Conservation (phyloP, 2,113 vertebrate species). For the Microtus richardsoni region DNA sequence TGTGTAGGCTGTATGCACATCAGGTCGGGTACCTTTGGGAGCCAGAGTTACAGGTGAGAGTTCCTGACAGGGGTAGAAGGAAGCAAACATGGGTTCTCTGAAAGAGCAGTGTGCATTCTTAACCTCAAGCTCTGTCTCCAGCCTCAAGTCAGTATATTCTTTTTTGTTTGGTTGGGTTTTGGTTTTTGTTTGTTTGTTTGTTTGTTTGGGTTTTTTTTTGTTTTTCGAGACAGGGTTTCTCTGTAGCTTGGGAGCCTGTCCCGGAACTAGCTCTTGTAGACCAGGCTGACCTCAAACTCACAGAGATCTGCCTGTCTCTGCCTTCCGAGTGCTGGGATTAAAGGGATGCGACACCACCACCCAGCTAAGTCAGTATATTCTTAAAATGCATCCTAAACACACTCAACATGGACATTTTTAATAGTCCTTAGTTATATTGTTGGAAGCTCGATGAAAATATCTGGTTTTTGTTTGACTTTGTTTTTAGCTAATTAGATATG, state of each 20-base stretch:
- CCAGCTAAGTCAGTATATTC: background rate
- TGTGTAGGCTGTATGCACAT: background rate
- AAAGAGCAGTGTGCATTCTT: background rate
- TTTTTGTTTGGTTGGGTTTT: too few species aligned
- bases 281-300: too few species aligned
- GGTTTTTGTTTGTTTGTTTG: too few species aligned
- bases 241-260: too few species aligned
- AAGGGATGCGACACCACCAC: too few species aligned
- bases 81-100: background rate
- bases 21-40: background rate
- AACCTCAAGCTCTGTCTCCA: background rate
- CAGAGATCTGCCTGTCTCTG: too few species aligned
- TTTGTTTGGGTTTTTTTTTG: too few species aligned
- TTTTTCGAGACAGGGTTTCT: too few species aligned
- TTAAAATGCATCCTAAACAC: background rate
- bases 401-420: background rate
- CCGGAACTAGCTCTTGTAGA: too few species aligned
- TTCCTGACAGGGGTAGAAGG: background rate
- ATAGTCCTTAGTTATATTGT: background rate
- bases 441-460: slow-evolving; percentile 9
- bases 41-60: background rate
- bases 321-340: too few species aligned
- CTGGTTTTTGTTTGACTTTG: background rate
- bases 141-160: background rate
- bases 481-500: background rate